Evolutionary conservation across 2,888 invertebrate species (phyloP).

Genomic region (Nysson spinosus): DNA sequence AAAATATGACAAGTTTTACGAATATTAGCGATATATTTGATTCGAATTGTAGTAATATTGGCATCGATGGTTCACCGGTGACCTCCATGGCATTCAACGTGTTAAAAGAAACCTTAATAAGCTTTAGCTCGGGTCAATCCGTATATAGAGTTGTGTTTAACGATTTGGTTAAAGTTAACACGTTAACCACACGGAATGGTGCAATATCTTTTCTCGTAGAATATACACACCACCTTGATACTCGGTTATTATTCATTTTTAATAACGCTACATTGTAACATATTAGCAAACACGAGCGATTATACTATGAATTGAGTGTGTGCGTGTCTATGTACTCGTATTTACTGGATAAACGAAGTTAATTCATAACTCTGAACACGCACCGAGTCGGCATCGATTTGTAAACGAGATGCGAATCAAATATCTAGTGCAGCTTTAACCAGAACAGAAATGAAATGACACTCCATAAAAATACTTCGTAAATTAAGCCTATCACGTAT

Average conservation of each 20-base stretch:
- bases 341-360: slow-evolving; percentile 30
- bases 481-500: slow-evolving; percentile 35
- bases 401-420: no score
- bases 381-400: slow-evolving; percentile 26
- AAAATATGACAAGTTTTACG: no score
- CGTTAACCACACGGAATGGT: slow-evolving; percentile 46
- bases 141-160: slow-evolving; percentile 41
- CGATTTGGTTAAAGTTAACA: slow-evolving; percentile 27
- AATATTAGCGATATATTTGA: no score
- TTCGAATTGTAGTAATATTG: no score
- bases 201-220: slow-evolving; percentile 56
- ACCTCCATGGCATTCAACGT: no score
- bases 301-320: slow-evolving; percentile 51
- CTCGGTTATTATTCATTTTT: slow-evolving; percentile 50
- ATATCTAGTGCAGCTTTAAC: slow-evolving; percentile 39
- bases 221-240: slow-evolving; percentile 38
- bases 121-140: slow-evolving; percentile 16
- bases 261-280: slow-evolving; percentile 55
- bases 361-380: slow-evolving; percentile 12
- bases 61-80: no score
- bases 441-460: slow-evolving; percentile 14
- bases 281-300: slow-evolving; percentile 54
- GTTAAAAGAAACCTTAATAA: slow-evolving; percentile 18
- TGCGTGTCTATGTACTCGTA: slow-evolving; percentile 62
- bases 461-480: slow-evolving; percentile 41